Conservation (phyloP, 2,888 invertebrate genomes). For the Melanchra persicariae region DNA sequence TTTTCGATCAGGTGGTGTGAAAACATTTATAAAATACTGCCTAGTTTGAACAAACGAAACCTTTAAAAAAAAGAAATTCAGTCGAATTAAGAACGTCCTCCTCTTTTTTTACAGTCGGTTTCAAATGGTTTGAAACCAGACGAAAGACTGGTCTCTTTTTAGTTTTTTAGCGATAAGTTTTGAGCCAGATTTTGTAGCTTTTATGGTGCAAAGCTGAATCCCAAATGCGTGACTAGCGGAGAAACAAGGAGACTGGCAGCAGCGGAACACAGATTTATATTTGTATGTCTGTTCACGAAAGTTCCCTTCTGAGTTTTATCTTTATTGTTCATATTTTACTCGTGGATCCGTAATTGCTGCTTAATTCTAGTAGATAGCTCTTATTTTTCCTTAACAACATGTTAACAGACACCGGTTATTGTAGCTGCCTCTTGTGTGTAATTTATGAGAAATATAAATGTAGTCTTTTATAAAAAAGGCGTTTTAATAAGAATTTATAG, state of each 20-base stretch:
- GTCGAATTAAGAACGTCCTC: too few relatives aligned
- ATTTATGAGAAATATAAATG: not conserved
- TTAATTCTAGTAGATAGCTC: not conserved
- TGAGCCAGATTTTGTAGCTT: conserved; percentile 1
- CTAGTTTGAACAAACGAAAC: conserved; percentile 2
- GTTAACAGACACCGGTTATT: not conserved
- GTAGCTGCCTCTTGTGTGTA: not conserved
- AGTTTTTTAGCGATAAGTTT: not conserved
- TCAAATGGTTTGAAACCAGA: not conserved
- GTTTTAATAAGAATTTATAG: too few relatives aligned
- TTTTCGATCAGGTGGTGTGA: too few relatives aligned
- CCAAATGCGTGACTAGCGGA: conserved; percentile 14
- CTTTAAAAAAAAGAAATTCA: too few relatives aligned
- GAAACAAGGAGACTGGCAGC: not conserved
- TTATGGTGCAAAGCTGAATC: not conserved
- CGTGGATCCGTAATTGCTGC: not conserved
- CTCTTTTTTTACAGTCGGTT: too few relatives aligned
- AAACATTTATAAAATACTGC: conserved; percentile 19
- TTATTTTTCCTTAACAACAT: conserved; percentile 1
- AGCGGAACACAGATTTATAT: conserved; percentile 10
- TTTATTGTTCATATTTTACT: not conserved
- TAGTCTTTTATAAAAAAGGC: not conserved
- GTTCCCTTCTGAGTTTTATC: not conserved
- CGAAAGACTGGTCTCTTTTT: not conserved
- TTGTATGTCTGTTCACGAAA: not conserved